Evolutionary conservation across 2,888 invertebrate species (phyloP), one percentile per base, ranked within the genome.

Genomic region (Linnaemya tessellans): DNA sequence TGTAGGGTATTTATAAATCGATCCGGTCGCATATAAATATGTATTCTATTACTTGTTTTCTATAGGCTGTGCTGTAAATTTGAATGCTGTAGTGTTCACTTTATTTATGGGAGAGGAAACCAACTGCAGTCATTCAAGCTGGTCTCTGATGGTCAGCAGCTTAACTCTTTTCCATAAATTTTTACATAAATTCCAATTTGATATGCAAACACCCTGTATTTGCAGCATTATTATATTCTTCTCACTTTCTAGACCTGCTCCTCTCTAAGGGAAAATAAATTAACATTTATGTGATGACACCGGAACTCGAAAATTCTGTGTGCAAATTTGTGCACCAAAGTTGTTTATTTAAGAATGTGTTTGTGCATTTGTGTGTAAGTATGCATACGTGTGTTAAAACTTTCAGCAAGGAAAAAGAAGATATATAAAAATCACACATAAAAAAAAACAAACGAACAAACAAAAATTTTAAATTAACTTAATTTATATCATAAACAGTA

Each of bases 401-500:
- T 58, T 60, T n/a, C n/a, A n/a, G 68, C 79, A 65, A 51, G 15
- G 22, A 38, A 30, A 30, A 30, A 54, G 4, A 56, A 30, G 13
- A 41, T 60, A 35, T 18, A 25, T 20, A 25, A 30, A 54, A 13
- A 46, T 3, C 38, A 64, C 22, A 41, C 49, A 60, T 4, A 18
- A 10, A 41, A 25, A 13, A 51, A 62, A 18, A 46, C 25, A 56
- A 10, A 74, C 22, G 54, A 49, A 22, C 25, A 71, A 65, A 60
- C 10, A 65, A 80, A 84, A 85, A 80, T 77, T 80, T 85, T 82
- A 87, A 87, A 85, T 87, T 86, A 86, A 86, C 87, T 85, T 86
- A 85, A 87, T 87, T 87, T 87, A 85, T 87, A 87, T 86, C 68
- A 87, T 87, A 87, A 87, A 85, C 86, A 86, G 79, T 86, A 81